Conservation (phyloP, 2,888 invertebrate species). For the Metallyticus violacea region DNA sequence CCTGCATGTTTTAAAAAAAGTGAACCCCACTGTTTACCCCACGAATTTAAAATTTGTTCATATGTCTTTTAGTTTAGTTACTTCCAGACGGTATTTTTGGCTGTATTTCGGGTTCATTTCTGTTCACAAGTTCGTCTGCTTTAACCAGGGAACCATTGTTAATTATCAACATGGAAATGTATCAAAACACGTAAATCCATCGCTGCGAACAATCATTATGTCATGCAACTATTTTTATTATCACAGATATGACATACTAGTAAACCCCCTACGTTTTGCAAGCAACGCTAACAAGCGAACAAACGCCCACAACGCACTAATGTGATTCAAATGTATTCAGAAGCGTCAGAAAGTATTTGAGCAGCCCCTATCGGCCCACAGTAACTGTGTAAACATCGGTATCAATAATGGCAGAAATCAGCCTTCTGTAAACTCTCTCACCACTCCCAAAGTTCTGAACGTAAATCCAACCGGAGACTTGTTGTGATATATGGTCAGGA, state of each 20-base stretch:
- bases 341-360: not conserved
- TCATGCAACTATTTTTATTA: not conserved
- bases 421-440: not conserved
- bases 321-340: not conserved
- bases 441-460: too few relatives aligned
- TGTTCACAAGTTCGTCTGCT: not conserved
- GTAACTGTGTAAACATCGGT: too few relatives aligned
- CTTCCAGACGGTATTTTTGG: too few relatives aligned
- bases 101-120: too few relatives aligned
- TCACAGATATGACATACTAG: not conserved
- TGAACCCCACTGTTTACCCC: too few relatives aligned
- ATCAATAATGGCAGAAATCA: not conserved
- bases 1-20: too few relatives aligned
- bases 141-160: not conserved
- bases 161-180: not conserved
- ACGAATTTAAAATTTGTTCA: too few relatives aligned
- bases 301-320: not conserved
- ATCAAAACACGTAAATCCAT: not conserved
- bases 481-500: too few relatives aligned
- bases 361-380: too few relatives aligned
- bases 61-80: too few relatives aligned
- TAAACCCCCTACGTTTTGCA: not conserved
- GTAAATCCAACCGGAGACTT: too few relatives aligned
- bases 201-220: too few relatives aligned
- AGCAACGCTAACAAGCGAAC: not conserved